These are phyloP conservation scores for Phymorhynchus buccinoides DNA, from an alignment of 1,140 invertebrate species.

Conservation along the genomic window DNA sequence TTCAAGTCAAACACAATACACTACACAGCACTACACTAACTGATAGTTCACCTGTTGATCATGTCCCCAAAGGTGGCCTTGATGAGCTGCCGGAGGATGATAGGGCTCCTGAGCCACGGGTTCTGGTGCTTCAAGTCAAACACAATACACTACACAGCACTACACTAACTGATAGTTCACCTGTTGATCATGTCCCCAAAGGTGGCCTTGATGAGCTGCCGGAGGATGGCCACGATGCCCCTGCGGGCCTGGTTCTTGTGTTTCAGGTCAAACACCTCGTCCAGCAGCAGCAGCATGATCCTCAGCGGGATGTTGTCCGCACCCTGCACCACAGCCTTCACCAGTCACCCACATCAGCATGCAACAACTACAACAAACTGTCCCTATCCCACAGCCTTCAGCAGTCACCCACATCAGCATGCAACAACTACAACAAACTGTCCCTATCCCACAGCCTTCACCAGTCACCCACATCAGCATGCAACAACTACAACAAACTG, in stretches of 20 bases:
- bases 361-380: no score
- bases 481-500: no score
- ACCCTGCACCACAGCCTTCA: slow-evolving; percentile 42
- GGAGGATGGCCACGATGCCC: slow-evolving; percentile 84
- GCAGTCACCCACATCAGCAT: no score
- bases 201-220: slow-evolving; percentile 80
- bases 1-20: no score
- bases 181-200: neutral
- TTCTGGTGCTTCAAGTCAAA: slow-evolving; percentile 91
- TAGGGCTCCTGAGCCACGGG: slow-evolving; percentile 88
- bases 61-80: neutral
- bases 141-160: slow-evolving; percentile 73
- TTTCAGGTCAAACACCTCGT: slow-evolving; percentile 93
- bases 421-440: no score
- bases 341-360: no score
- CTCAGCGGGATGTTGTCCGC: slow-evolving; percentile 88
- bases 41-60: slow-evolving; percentile 77
- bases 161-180: no score
- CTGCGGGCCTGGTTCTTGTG: slow-evolving; percentile 88
- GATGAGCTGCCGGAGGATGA: slow-evolving; percentile 85
- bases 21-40: no score
- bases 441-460: no score
- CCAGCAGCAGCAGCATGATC: slow-evolving; percentile 88
- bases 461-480: no score
- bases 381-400: no score